Conservation (phyloP, 1,140 invertebrate genomes). For the Orussus abietinus region DNA sequence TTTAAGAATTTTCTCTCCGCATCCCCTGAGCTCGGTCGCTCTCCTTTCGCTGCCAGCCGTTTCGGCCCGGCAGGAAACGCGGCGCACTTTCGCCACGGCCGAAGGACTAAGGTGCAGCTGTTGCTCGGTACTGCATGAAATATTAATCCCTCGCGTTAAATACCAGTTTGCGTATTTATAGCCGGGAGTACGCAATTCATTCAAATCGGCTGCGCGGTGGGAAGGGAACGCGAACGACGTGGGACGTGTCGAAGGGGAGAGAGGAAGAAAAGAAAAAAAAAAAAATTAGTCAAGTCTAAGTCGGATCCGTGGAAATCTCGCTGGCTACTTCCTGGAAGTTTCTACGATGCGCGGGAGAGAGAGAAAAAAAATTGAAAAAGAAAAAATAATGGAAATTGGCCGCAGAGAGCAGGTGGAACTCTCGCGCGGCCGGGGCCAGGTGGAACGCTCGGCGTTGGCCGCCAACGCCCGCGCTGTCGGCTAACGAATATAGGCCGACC, state of each 20-base stretch:
- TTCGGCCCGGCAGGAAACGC: constrained; percentile 6
- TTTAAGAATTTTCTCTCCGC: too few species aligned
- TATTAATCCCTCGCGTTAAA: constrained; percentile 18
- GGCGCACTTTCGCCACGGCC: constrained; percentile 4
- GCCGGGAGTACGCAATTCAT: constrained; percentile 10
- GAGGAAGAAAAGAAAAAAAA: constrained; percentile 1
- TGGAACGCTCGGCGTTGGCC: too few species aligned
- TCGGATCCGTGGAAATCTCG: too few species aligned
- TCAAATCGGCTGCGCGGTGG: constrained; percentile 11
- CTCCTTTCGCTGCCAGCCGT: too few species aligned
- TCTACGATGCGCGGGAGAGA: constrained; percentile 8
- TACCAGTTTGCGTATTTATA: constrained; percentile 18
- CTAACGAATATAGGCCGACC: too few species aligned
- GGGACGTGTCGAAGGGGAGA: background rate
- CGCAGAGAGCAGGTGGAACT: too few species aligned
- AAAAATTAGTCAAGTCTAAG: too few species aligned
- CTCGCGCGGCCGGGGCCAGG: too few species aligned
- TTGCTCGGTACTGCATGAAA: constrained; percentile 13
- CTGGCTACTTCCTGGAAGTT: background rate
- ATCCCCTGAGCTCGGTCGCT: too few species aligned
- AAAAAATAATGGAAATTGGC: too few species aligned
- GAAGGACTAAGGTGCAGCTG: constrained; percentile 8
- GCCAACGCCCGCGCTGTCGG: too few species aligned
- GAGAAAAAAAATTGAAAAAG: too few species aligned
- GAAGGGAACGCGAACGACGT: constrained; percentile 3